A percentile compares a stretch with the other conserved stretches of the same genome.
Evolutionary conservation across 2,797 vertebrate species (phyloP).

Genomic region (Caiman crocodilus): DNA sequence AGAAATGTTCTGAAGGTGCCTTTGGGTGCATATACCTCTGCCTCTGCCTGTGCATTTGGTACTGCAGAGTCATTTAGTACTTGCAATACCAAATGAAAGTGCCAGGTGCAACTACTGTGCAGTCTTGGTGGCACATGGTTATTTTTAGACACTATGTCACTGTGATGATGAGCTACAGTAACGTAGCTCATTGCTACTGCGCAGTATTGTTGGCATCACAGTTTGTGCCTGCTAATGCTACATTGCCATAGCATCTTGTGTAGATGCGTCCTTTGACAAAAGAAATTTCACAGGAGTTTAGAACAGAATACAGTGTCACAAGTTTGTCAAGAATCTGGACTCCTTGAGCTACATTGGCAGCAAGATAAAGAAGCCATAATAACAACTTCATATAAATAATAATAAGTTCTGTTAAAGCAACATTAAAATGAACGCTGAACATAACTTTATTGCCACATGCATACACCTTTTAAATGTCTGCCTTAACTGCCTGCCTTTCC

Average conservation of each 20-base stretch:
- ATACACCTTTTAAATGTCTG: not conserved
- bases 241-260: no score
- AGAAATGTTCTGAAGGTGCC: not conserved
- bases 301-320: not conserved
- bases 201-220: no score
- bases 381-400: accelerated
- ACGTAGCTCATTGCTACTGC: no score
- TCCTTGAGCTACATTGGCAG: not conserved
- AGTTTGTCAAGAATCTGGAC: not conserved
- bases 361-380: not conserved
- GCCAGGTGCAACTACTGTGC: no score
- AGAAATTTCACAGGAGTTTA: not conserved
- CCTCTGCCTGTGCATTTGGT: no score
- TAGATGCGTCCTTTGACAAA: not conserved
- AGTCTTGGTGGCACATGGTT: no score
- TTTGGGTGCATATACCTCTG: not conserved
- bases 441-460: not conserved
- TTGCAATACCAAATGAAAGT: no score
- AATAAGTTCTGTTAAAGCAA: not conserved
- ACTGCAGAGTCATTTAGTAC: no score
- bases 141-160: no score
- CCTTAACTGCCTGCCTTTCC: not conserved
- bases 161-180: no score
- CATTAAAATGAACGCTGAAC: not conserved
- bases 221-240: no score